Evolutionary conservation across 1,140 invertebrate genomes (phyloP).

Genomic region (Steinernema feltiae): DNA sequence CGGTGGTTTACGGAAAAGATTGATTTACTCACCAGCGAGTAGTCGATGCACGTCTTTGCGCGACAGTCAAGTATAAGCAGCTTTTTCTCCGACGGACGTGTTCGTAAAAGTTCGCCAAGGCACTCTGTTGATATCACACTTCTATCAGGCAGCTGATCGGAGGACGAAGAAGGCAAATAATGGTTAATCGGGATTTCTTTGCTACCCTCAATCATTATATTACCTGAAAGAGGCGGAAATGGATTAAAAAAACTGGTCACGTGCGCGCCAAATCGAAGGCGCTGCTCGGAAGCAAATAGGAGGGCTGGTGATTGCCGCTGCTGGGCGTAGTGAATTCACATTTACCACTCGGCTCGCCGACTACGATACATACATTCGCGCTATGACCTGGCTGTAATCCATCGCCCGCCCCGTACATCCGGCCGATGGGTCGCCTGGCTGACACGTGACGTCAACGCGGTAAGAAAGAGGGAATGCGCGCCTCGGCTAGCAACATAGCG

Average conservation of each 20-base stretch:
- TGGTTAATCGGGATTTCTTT: not conserved
- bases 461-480: not conserved
- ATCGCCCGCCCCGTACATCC: slow-evolving; percentile 11
- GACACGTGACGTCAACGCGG: slow-evolving; percentile 1
- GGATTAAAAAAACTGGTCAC: not conserved
- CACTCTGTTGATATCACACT: not conserved
- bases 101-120: not conserved
- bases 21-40: not conserved
- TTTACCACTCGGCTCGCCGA: slow-evolving; percentile 4
- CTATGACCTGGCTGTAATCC: slow-evolving; percentile 9
- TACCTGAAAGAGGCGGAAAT: not conserved
- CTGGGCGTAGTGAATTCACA: slow-evolving; percentile 5
- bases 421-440: slow-evolving; percentile 7
- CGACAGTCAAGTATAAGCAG: slow-evolving; percentile 7
- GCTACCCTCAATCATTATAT: slow-evolving; percentile 4
- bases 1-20: not conserved
- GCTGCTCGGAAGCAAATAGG: slow-evolving; percentile 6
- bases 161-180: not conserved
- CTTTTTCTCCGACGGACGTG: not conserved
- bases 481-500: slow-evolving; percentile 8
- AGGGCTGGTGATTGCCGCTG: not conserved
- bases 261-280: slow-evolving; percentile 6
- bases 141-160: slow-evolving; percentile 2
- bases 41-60: not conserved
- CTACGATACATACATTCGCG: slow-evolving; percentile 15